Conservation (phyloP, 2,113 vertebrate species). For the Chamaea fasciata region DNA sequence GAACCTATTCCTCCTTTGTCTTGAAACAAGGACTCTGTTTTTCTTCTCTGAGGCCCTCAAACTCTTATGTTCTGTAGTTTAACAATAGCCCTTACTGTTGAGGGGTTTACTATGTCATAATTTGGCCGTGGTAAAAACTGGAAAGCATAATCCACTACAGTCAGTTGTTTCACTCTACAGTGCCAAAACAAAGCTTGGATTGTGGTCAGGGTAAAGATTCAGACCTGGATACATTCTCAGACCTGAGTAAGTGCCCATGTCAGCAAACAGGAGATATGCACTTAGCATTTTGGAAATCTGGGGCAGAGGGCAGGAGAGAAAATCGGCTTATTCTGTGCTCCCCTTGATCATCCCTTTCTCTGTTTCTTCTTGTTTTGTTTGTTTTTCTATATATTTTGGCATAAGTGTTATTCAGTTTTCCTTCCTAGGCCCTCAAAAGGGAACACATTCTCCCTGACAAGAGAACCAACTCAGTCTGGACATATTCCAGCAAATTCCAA, state of each 20-base stretch:
- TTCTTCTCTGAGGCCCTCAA: not conserved
- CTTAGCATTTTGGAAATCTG: not conserved
- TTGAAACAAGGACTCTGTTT: not conserved
- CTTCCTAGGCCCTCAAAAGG: not conserved
- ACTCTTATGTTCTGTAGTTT: not conserved
- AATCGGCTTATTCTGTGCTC: not conserved
- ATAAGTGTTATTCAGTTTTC: not conserved
- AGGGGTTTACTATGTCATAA: constrained; percentile 3
- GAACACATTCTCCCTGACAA: not conserved
- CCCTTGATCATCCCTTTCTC: not conserved
- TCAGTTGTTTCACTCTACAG: not conserved
- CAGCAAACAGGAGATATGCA: not conserved
- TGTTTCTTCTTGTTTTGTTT: not conserved
- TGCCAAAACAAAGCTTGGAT: constrained; percentile 30
- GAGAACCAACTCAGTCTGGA: not conserved
- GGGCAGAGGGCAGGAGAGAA: not conserved
- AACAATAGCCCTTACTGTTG: constrained; percentile 45
- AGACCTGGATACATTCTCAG: not conserved
- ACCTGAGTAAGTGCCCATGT: not conserved
- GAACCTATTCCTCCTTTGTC: not conserved
- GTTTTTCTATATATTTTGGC: not conserved
- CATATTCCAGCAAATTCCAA: not conserved
- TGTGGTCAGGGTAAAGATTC: not conserved
- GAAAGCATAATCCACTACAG: not conserved
- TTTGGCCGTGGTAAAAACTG: not conserved